Percentiles rank a stretch among this genome's conserved stretches.
These are phyloP conservation scores for Sericinus montela DNA, from an alignment of 2,888 invertebrate genomes.

Conservation along the genomic window DNA sequence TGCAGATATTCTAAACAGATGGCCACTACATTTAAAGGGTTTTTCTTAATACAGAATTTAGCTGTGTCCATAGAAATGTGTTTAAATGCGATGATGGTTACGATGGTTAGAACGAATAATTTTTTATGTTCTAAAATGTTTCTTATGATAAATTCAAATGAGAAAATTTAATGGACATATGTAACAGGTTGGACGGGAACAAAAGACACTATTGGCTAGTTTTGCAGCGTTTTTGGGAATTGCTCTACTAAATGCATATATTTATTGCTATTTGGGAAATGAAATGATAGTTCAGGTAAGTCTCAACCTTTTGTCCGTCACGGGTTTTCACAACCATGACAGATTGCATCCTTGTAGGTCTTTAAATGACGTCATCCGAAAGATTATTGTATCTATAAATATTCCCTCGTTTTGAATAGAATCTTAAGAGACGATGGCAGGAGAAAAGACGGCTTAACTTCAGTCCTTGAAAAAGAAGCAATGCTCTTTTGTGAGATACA, in stretches of 20 bases:
- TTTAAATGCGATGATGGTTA: conserved; percentile 56
- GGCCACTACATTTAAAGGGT: conserved; percentile 49
- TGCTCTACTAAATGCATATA: conserved; percentile 56
- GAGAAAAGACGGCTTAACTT: too few species aligned
- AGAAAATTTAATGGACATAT: neutral
- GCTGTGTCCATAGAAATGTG: conserved; percentile 59
- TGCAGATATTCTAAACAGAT: conserved; percentile 50
- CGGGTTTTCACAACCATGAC: too few species aligned
- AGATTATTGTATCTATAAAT: too few species aligned
- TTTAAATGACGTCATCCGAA: too few species aligned
- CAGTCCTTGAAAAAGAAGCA: too few species aligned
- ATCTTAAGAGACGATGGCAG: too few species aligned
- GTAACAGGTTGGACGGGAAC: conserved; percentile 44
- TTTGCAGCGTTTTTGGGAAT: conserved; percentile 47
- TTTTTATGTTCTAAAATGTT: neutral
- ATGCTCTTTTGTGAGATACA: too few species aligned
- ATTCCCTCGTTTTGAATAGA: too few species aligned
- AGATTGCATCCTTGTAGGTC: too few species aligned
- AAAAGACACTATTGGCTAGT: conserved; percentile 42
- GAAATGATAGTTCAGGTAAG: conserved; percentile 52
- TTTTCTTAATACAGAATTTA: conserved; percentile 59
- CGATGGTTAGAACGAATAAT: conserved; percentile 40
- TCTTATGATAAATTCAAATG: neutral
- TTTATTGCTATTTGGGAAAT: conserved; percentile 60
- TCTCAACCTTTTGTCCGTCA: too few species aligned